phyloP scores from a whole-genome alignment of 2,113 vertebrate genomes.

The Albula glossodonta region DNA sequence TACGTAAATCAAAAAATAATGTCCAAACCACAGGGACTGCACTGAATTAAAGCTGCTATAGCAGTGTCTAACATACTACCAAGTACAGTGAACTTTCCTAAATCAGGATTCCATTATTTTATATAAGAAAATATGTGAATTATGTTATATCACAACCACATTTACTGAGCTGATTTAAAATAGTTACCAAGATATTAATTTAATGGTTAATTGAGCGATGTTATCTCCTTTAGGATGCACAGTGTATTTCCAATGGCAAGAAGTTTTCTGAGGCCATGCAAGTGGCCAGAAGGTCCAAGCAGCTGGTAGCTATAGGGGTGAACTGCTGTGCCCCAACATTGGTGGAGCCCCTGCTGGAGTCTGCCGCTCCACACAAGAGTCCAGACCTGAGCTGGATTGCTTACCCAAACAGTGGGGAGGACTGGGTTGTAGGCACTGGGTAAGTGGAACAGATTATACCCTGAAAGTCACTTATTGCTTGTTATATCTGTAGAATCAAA shows the following conservation, averaged over 20 bases:
- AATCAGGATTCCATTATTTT: too few relatives aligned
- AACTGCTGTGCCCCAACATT: conserved; percentile 72
- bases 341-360: conserved; percentile 67
- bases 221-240: conserved; percentile 57
- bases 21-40: too few relatives aligned
- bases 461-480: background rate
- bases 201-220: background rate
- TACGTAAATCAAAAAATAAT: too few relatives aligned
- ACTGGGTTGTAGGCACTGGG: conserved; percentile 64
- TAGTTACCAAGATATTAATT: too few relatives aligned
- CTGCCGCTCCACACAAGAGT: conserved; percentile 45
- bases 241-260: conserved; percentile 66
- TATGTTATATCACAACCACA: background rate
- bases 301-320: conserved; percentile 73
- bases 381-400: conserved; percentile 68
- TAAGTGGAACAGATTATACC: conserved; percentile 42
- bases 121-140: background rate
- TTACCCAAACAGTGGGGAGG: conserved; percentile 78
- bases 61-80: too few relatives aligned
- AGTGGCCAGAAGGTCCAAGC: conserved; percentile 54
- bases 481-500: background rate
- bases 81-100: too few relatives aligned
- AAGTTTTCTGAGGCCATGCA: conserved; percentile 63
- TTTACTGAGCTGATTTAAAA: background rate
- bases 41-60: too few relatives aligned